A percentile compares a stretch with the other conserved stretches of the same genome.
Evolutionary conservation across 2,797 vertebrate genomes (phyloP).

Genomic region (Loriculus beryllinus): DNA sequence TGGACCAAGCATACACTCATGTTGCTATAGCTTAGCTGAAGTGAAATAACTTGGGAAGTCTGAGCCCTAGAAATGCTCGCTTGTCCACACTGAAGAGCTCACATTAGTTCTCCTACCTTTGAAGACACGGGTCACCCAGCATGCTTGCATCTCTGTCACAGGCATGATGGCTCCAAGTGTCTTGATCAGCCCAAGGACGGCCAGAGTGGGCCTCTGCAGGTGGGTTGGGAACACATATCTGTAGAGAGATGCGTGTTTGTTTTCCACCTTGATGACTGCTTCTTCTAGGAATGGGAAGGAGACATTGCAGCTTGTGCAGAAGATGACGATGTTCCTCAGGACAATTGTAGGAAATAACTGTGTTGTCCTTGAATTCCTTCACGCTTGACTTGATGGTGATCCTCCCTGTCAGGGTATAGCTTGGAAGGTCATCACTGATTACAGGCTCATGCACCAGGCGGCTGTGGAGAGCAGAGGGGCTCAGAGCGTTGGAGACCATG

Average conservation of each 20-base stretch:
- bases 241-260: slow-evolving; percentile 77
- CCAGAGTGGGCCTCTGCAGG: slow-evolving; percentile 77
- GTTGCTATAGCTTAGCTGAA: background rate
- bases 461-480: slow-evolving; percentile 33
- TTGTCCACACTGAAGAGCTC: background rate
- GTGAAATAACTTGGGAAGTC: background rate
- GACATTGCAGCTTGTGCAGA: slow-evolving; percentile 81
- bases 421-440: slow-evolving; percentile 81
- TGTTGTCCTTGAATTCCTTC: slow-evolving; percentile 76
- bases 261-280: slow-evolving; percentile 66
- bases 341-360: slow-evolving; percentile 75
- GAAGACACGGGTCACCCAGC: slow-evolving; percentile 79
- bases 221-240: slow-evolving; percentile 79
- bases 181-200: slow-evolving; percentile 79
- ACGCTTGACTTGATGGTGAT: slow-evolving; percentile 77
- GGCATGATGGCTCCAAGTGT: slow-evolving; percentile 71
- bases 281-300: slow-evolving; percentile 84
- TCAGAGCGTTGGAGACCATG: background rate
- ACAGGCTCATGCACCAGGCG: slow-evolving; percentile 69
- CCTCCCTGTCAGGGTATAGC: slow-evolving; percentile 78
- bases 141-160: slow-evolving; percentile 77
- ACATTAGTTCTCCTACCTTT: slow-evolving; percentile 71
- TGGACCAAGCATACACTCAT: background rate
- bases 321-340: slow-evolving; percentile 75
- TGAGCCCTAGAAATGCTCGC: background rate